Base-by-base conservation (phyloP, 2,113 vertebrate species). In the Rhipidura dahli region DNA sequence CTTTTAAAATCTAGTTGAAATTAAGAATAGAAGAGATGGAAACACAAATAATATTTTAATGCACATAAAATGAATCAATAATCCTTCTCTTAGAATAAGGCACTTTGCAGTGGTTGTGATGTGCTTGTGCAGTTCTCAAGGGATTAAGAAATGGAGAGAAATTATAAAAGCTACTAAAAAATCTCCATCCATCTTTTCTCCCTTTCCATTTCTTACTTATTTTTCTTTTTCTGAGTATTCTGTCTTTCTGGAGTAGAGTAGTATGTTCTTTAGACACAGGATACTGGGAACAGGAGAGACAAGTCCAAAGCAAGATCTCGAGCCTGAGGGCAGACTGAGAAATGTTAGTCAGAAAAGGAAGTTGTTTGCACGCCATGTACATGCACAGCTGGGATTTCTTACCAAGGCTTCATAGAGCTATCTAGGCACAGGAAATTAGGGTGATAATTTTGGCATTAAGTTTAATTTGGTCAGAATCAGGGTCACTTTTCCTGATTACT, bases 41-140 rank as follows among this genome's bases (percentile, higher is more conserved):
- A 94, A 78, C 40, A 31, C 6, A 76, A 93, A 79, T 30, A 78
- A 51, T 53, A 71, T 77, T 90, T 83, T 61, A 88, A 90, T 92
- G 50, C 15, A 69, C 59, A 73, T 68, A 40, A 31, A 57, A 53
- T 33, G 20, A 85, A 69, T 53, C 24, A n/a, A 61, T 60, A 91
- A 93, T 76, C 13, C 23, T 87, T 5, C 37, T 75, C n/a, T 37
- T 57, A 73, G 31, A 90, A 72, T 33, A 79, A 76, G 11, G 6
- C 33, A 79, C 12, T 78, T 90, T 70, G 40, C 33, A 59, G 8
- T 8, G 3, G 21, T 50, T 44, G 11, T 64, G 10, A 24, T 50
- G 31, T 1, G 1, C 5, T 78, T 73, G 8, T 59, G 15, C 26
- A 15, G 6, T 30, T 91, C 33, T 82, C 57, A 76, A 61, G 53